These are phyloP conservation scores for Aphidius gifuensis DNA, from an alignment of 1,140 invertebrate genomes.

Conservation along the genomic window DNA sequence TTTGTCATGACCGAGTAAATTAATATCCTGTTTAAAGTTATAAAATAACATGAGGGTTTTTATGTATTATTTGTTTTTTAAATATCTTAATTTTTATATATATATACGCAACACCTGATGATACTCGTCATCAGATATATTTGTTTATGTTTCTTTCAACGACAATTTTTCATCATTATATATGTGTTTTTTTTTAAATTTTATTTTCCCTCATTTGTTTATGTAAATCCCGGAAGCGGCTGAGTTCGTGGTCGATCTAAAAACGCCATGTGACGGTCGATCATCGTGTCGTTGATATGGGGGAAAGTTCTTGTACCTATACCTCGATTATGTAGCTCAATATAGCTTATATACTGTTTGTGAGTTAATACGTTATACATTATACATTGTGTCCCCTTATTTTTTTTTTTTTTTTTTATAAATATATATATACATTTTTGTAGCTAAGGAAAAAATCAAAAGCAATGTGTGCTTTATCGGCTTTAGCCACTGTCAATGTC, in stretches of 20 bases:
- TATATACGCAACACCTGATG: slow-evolving; percentile 33
- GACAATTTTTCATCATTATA: slow-evolving; percentile 20
- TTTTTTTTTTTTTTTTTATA: slow-evolving; percentile 3
- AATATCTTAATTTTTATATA: slow-evolving; percentile 4
- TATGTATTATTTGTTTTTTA: slow-evolving; percentile 3
- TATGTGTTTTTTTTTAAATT: slow-evolving; percentile 6
- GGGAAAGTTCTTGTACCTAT: too few species aligned
- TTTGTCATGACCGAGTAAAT: slow-evolving; percentile 23
- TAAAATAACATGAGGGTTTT: slow-evolving; percentile 29
- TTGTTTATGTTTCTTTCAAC: not conserved
- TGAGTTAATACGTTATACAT: not conserved
- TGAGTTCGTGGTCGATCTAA: slow-evolving; percentile 6
- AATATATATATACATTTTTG: not conserved
- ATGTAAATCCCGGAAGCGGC: not conserved
- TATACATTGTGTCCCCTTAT: not conserved
- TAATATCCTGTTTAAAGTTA: slow-evolving; percentile 39
- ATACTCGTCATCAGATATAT: slow-evolving; percentile 27
- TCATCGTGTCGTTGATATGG: slow-evolving; percentile 16
- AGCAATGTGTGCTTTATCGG: slow-evolving; percentile 30
- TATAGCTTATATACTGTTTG: too few species aligned
- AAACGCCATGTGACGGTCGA: slow-evolving; percentile 32
- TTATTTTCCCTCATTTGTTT: not conserved
- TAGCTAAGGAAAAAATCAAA: slow-evolving; percentile 23
- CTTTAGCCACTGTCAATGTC: not conserved
- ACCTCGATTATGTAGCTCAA: too few species aligned